Evolutionary conservation across 2,797 vertebrate genomes (phyloP).

Genomic region (Myripristis jacobus): DNA sequence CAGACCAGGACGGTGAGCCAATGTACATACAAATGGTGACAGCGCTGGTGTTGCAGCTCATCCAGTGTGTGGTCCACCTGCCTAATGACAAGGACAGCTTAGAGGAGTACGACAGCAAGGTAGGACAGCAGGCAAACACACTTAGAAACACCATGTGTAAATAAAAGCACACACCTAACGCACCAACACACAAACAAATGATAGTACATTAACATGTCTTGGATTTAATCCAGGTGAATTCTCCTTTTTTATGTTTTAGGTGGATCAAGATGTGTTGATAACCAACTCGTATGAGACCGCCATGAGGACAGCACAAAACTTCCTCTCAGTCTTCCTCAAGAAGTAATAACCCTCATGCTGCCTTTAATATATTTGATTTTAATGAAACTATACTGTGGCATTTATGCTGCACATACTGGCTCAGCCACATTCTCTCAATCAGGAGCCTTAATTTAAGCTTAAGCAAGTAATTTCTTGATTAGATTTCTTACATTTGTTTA

Average conservation of each 20-base stretch:
- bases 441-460: too few relatives aligned
- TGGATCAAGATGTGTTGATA: conserved; percentile 96
- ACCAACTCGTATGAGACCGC: conserved; percentile 98
- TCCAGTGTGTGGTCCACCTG: conserved; percentile 98
- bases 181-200: neutral
- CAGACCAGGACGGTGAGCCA: conserved; percentile 94
- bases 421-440: too few relatives aligned
- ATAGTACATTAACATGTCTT: neutral
- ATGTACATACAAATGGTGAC: conserved; percentile 99
- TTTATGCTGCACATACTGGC: too few relatives aligned
- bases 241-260: conserved; percentile 73
- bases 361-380: neutral
- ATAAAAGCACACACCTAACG: neutral
- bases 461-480: too few relatives aligned
- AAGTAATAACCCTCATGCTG: conserved; percentile 84
- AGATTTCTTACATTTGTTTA: too few relatives aligned
- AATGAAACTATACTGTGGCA: too few relatives aligned
- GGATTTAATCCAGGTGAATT: neutral
- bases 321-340: conserved; percentile 98
- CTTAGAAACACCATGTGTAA: neutral
- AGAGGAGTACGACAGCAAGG: conserved; percentile 92
- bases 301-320: conserved; percentile 98
- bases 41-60: conserved; percentile 95
- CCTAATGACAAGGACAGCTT: conserved; percentile 89
- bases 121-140: conserved; percentile 59